Evolutionary conservation across 1,140 invertebrate species (phyloP).

Genomic region (Bactericera cockerelli): DNA sequence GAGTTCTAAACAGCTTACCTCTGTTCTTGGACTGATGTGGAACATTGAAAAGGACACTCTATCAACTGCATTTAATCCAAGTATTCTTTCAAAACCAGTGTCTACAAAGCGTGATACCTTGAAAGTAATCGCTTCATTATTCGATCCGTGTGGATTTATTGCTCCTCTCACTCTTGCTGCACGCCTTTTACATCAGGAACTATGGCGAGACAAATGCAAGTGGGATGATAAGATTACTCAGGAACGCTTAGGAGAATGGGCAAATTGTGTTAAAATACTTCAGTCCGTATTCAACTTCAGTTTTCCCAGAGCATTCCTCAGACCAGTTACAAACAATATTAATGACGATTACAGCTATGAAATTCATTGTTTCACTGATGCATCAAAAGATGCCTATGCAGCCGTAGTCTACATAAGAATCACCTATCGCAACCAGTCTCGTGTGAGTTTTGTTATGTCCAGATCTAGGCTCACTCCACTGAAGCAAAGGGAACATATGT

Average conservation of each 20-base stretch:
- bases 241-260: not conserved
- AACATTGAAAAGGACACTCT: not conserved
- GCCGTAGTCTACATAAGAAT: conserved; percentile 21
- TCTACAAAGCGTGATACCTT: conserved; percentile 14
- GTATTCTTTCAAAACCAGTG: not conserved
- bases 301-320: not conserved
- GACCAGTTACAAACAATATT: not conserved
- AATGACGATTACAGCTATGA: conserved; percentile 1
- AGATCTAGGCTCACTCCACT: not conserved
- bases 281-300: not conserved
- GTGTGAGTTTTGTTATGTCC: conserved; percentile 3
- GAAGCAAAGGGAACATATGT: too few relatives aligned
- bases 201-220: conserved; percentile 19
- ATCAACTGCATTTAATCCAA: not conserved
- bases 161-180: conserved; percentile 23
- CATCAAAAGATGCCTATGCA: conserved; percentile 19
- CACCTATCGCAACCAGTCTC: conserved; percentile 8
- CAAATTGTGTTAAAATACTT: not conserved
- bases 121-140: conserved; percentile 16
- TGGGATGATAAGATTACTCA: conserved; percentile 23
- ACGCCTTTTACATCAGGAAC: conserved; percentile 23
- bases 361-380: conserved; percentile 23
- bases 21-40: not conserved
- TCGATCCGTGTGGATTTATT: too few relatives aligned
- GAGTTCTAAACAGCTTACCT: not conserved